Conservation (phyloP, 1,140 invertebrate genomes). For the Lordiphosa stackelbergi region DNA sequence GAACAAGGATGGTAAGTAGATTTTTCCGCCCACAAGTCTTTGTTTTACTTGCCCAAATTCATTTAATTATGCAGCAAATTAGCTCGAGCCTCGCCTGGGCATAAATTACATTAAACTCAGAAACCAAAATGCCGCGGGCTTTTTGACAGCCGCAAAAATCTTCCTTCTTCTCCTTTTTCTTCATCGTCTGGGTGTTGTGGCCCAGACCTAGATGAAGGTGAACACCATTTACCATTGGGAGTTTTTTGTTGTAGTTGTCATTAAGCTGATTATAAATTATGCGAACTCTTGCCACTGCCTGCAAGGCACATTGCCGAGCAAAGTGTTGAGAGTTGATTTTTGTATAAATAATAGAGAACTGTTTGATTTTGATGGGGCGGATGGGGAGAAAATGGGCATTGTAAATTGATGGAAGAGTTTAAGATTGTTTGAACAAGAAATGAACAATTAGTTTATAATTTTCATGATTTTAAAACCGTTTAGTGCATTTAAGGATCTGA, state of each 20-base stretch:
- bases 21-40: constrained; percentile 37
- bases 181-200: constrained; percentile 2
- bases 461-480: no score
- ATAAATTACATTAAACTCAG: constrained; percentile 66
- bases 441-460: no score
- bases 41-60: constrained; percentile 62
- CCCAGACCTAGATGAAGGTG: constrained; percentile 11
- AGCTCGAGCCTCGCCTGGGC: constrained; percentile 39
- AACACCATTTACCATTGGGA: constrained; percentile 23
- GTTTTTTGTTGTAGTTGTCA: constrained; percentile 60
- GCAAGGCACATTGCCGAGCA: constrained; percentile 10
- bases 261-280: constrained; percentile 76
- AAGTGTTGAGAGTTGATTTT: constrained; percentile 24
- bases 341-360: constrained; percentile 5
- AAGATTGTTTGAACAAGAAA: no score
- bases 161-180: constrained; percentile 4
- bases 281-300: constrained; percentile 19
- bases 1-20: constrained; percentile 97
- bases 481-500: no score
- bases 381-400: not conserved
- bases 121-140: constrained; percentile 64
- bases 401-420: no score
- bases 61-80: constrained; percentile 74
- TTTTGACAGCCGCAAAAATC: constrained; percentile 29
- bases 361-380: not conserved